Conservation (phyloP, 2,113 vertebrate genomes). For the Numenius arquata region DNA sequence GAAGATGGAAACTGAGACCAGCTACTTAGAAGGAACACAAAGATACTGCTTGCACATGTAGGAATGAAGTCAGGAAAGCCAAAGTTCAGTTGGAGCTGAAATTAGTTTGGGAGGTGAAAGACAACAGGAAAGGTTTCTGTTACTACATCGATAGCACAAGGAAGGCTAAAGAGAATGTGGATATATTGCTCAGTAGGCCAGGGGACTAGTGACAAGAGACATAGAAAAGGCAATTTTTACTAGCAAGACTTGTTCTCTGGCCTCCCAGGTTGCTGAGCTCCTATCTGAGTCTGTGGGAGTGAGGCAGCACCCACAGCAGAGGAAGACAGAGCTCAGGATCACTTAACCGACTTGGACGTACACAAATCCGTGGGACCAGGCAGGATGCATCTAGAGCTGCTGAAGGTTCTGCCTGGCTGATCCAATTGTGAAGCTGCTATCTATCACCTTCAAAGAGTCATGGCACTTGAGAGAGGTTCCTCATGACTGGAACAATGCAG, state of each 20-base stretch:
- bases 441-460: neutral
- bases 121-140: neutral
- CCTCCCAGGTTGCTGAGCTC: neutral
- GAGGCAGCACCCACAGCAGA: neutral
- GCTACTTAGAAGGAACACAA: neutral
- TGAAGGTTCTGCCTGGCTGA: neutral
- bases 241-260: neutral
- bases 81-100: neutral
- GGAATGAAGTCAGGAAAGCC: neutral
- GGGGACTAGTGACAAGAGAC: neutral
- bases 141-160: neutral
- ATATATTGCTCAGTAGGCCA: neutral
- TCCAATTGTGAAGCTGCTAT: neutral
- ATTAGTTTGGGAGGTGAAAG: neutral
- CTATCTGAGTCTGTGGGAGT: neutral
- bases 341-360: neutral
- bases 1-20: neutral
- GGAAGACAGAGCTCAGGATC: neutral
- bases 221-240: neutral
- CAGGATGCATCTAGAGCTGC: neutral
- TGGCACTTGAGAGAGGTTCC: neutral
- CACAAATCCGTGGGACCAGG: neutral
- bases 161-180: neutral
- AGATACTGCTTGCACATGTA: neutral
- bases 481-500: neutral